Conservation (phyloP, 2,888 invertebrate species). For the Napeogenes sylphis region DNA sequence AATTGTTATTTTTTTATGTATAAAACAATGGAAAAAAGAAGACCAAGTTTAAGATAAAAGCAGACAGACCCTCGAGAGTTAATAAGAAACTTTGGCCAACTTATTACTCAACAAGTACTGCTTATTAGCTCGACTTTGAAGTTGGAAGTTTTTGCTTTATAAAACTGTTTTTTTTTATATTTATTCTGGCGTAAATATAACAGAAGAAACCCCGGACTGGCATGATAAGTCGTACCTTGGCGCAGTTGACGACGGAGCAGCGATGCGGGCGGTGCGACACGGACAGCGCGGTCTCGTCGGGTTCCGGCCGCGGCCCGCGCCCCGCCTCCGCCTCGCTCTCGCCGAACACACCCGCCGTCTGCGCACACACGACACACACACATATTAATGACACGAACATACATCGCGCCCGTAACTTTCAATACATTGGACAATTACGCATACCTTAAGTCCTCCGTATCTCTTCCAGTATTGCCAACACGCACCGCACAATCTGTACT, state of each 20-base stretch:
- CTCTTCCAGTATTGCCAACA: slow-evolving; percentile 99
- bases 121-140: too few relatives aligned
- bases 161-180: too few relatives aligned
- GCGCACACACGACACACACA: slow-evolving; percentile 14
- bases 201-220: too few relatives aligned
- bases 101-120: too few relatives aligned
- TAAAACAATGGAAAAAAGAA: too few relatives aligned
- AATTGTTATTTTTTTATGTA: too few relatives aligned
- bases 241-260: slow-evolving; percentile 94
- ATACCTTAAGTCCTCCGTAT: slow-evolving; percentile 95
- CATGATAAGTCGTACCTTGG: slow-evolving; percentile 74
- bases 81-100: too few relatives aligned
- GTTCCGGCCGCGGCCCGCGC: slow-evolving; percentile 55
- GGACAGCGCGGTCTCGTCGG: slow-evolving; percentile 73
- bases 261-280: slow-evolving; percentile 88
- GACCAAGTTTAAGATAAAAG: too few relatives aligned
- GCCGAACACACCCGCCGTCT: slow-evolving; percentile 72
- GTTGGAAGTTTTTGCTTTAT: too few relatives aligned
- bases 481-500: slow-evolving; percentile 92
- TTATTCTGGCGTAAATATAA: too few relatives aligned
- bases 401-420: neutral
- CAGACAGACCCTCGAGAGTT: too few relatives aligned
- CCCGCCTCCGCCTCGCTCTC: slow-evolving; percentile 64
- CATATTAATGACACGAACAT: neutral
- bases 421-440: neutral